These are phyloP conservation scores for Morbakka virulenta DNA, from an alignment of 30 jellyfish, hydroid and myxozoan species.

Conservation along the genomic window DNA sequence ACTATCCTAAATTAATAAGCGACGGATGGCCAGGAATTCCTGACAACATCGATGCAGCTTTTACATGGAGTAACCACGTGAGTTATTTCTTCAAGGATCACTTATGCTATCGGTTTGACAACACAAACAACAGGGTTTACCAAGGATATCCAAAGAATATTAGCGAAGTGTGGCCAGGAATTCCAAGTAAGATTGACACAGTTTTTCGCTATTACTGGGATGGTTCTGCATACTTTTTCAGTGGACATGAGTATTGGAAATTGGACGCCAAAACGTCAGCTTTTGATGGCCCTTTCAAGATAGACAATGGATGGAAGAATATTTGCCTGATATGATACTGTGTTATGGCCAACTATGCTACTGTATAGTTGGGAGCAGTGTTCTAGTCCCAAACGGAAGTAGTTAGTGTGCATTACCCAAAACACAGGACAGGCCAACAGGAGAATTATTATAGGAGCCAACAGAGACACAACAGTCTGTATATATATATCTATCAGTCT, in stretches of 20 bases:
- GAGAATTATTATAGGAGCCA: too few species aligned
- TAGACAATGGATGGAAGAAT: conserved; percentile 26
- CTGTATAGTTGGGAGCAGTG: too few species aligned
- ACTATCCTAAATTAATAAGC: conserved; percentile 28
- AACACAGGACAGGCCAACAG: too few species aligned
- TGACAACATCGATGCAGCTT: conserved; percentile 59
- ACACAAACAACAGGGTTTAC: conserved; percentile 8
- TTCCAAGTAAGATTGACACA: conserved; percentile 51
- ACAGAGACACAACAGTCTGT: too few species aligned
- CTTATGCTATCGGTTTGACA: conserved; percentile 33
- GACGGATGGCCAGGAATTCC: conserved; percentile 66
- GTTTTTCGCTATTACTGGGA: conserved; percentile 40
- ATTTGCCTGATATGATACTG: conserved; percentile 16
- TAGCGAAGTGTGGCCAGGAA: conserved; percentile 31
- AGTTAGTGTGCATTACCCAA: too few species aligned
- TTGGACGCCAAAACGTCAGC: neutral
- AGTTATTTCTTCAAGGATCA: conserved; percentile 49
- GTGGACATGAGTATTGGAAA: conserved; percentile 33
- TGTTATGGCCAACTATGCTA: too few species aligned
- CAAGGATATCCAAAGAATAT: conserved; percentile 51
- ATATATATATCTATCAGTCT: too few species aligned
- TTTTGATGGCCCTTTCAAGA: conserved; percentile 31
- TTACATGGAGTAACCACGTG: neutral
- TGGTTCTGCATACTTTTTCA: conserved; percentile 38
- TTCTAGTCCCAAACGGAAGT: too few species aligned